These are phyloP conservation scores for Scaeva pyrastri DNA, from an alignment of 2,888 invertebrate genomes.

Conservation along the genomic window DNA sequence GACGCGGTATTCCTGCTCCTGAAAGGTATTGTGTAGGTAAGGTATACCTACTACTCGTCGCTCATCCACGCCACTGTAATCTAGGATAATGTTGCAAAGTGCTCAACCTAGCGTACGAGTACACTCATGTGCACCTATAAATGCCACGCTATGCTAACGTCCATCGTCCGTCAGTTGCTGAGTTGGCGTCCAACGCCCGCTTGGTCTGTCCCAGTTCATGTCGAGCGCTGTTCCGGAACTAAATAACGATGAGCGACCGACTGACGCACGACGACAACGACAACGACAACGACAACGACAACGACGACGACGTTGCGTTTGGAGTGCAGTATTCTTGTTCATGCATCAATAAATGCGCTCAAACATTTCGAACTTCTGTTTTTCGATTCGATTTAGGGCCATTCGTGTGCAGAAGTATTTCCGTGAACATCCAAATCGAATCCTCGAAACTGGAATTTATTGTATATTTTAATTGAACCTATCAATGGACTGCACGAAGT, in stretches of 20 bases:
- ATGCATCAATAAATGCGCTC: constrained; percentile 47
- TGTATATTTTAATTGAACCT: constrained; percentile 66
- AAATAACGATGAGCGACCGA: too few species aligned
- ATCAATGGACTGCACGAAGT: constrained; percentile 48
- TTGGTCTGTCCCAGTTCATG: not conserved
- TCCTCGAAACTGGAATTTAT: constrained; percentile 51
- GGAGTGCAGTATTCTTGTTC: constrained; percentile 42
- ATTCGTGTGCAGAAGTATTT: constrained; percentile 3
- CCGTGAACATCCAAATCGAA: constrained; percentile 44
- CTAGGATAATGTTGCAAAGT: constrained; percentile 60
- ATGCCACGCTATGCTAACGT: not conserved
- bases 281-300: too few species aligned
- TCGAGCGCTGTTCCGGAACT: constrained; percentile 15
- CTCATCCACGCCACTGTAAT: constrained; percentile 33
- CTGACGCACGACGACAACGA: too few species aligned
- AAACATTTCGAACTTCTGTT: constrained; percentile 31
- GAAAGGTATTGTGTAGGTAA: constrained; percentile 31
- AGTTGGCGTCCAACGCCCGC: not conserved
- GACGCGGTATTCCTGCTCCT: constrained; percentile 37
- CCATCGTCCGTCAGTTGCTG: constrained; percentile 10
- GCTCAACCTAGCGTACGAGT: constrained; percentile 36
- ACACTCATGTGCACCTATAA: not conserved
- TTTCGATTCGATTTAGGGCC: constrained; percentile 15
- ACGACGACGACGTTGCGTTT: not conserved
- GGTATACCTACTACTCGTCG: not conserved